Evolutionary conservation across 2,888 invertebrate genomes (phyloP).

Genomic region (Tenthredo scrophulariae): DNA sequence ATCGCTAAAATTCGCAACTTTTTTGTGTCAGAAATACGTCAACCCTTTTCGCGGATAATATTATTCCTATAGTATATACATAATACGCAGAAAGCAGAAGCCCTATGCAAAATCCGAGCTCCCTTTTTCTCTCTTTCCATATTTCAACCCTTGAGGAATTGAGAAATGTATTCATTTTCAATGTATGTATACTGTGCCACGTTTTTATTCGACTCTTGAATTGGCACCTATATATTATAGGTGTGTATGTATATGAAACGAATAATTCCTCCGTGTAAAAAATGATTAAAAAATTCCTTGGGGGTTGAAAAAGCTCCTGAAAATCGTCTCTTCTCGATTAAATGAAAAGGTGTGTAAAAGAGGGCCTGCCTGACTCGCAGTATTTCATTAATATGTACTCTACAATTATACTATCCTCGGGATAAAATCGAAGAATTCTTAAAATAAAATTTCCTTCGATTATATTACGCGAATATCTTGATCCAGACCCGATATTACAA

Average conservation of each 20-base stretch:
- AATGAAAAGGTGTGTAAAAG: neutral
- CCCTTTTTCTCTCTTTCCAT: neutral
- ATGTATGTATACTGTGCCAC: neutral
- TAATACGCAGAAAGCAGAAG: neutral
- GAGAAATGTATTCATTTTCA: neutral
- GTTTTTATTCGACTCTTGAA: neutral
- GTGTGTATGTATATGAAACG: neutral
- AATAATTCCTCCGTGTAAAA: neutral
- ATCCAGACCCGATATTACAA: too few species aligned
- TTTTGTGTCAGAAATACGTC: neutral
- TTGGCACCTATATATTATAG: neutral
- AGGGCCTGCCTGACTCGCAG: neutral
- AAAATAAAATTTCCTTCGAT: too few species aligned
- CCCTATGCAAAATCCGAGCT: neutral
- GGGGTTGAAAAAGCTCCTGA: neutral
- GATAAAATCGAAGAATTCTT: too few species aligned
- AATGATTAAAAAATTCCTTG: neutral
- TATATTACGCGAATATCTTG: too few species aligned
- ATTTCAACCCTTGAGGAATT: neutral
- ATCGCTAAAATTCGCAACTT: neutral
- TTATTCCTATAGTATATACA: neutral
- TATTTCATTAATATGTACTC: neutral
- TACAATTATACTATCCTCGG: too few species aligned
- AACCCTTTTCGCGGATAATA: slow-evolving; percentile 4
- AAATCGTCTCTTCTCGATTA: neutral